These are phyloP conservation scores for Pomatostomus ruficeps DNA, from an alignment of 2,113 vertebrate genomes.

Conservation along the genomic window DNA sequence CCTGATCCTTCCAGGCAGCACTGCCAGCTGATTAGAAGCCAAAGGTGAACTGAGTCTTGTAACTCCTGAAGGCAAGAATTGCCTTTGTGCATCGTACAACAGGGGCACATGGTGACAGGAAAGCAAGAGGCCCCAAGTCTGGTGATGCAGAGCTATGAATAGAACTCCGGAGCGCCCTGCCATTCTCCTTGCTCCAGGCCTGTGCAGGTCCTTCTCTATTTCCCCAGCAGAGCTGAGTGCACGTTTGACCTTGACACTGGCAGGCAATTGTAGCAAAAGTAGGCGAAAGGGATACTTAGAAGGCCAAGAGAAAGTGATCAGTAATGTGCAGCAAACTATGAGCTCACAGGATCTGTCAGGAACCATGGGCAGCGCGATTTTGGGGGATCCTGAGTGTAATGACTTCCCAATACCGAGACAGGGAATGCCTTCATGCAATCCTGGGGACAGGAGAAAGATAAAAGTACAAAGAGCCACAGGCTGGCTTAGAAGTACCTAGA, in stretches of 20 bases:
- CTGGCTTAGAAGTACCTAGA: neutral
- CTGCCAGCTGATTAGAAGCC: neutral
- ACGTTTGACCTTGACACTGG: neutral
- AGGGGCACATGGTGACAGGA: neutral
- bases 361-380: rapidly evolving
- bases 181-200: neutral
- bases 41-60: neutral
- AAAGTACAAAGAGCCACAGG: neutral
- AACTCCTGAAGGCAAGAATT: neutral
- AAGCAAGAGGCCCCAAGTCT: neutral
- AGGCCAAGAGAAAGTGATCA: neutral
- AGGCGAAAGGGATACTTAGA: neutral
- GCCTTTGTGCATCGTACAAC: rapidly evolving
- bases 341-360: neutral
- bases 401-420: neutral
- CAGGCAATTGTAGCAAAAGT: neutral
- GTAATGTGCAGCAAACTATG: neutral
- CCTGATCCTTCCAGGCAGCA: neutral
- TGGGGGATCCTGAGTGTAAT: neutral
- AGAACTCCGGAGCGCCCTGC: neutral
- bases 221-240: neutral
- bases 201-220: neutral
- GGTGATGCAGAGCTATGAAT: neutral
- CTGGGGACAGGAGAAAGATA: neutral
- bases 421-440: rapidly evolving